Percentiles rank a stretch among this genome's conserved stretches.
Conservation (phyloP, 2,888 invertebrate genomes). For the Heliconius aoede region DNA sequence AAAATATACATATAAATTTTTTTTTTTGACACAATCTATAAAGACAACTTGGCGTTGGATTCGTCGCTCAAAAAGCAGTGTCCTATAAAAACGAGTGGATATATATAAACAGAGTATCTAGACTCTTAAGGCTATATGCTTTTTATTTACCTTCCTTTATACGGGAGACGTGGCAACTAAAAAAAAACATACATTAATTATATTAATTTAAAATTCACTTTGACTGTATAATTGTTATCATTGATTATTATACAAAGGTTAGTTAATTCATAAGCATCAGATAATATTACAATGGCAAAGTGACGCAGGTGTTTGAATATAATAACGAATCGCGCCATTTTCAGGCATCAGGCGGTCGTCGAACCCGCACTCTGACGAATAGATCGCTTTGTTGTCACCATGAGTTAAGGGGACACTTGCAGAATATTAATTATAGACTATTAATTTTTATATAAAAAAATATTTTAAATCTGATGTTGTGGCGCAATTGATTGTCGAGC, state of each 20-base stretch:
- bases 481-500: too few species aligned
- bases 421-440: slow-evolving; percentile 34
- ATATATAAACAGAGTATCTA: too few species aligned
- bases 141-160: not conserved
- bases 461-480: not conserved
- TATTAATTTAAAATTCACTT: not conserved
- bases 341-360: slow-evolving; percentile 52
- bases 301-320: slow-evolving; percentile 52
- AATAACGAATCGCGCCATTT: slow-evolving; percentile 52
- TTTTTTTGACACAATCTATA: too few species aligned
- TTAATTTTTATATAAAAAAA: slow-evolving; percentile 4
- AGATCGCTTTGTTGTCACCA: slow-evolving; percentile 38
- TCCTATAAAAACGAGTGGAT: too few species aligned
- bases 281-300: slow-evolving; percentile 48
- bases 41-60: too few species aligned
- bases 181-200: not conserved
- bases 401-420: slow-evolving; percentile 32
- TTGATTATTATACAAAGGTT: slow-evolving; percentile 7
- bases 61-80: too few species aligned
- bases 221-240: slow-evolving; percentile 6
- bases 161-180: not conserved
- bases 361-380: slow-evolving; percentile 49
- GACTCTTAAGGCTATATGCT: not conserved
- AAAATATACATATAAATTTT: too few species aligned
- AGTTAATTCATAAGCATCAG: slow-evolving; percentile 44